Evolutionary conservation across 2,797 vertebrate species (phyloP).

Genomic region (Clamator glandarius): DNA sequence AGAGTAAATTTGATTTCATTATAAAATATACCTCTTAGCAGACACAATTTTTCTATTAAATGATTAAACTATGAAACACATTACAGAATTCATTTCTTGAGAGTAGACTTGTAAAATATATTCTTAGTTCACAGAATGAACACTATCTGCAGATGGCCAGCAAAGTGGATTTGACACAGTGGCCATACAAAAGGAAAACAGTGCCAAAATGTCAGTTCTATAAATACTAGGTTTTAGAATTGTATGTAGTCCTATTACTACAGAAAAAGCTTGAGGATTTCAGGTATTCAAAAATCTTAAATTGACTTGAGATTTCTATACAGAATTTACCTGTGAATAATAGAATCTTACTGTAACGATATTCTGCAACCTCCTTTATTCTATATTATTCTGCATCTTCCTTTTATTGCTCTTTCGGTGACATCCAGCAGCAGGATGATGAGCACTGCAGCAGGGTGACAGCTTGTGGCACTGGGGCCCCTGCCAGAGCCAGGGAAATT

Average conservation of each 20-base stretch:
- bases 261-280: background rate
- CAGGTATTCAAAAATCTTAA: background rate
- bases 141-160: background rate
- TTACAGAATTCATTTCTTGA: background rate
- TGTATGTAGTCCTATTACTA: background rate
- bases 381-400: background rate
- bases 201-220: background rate
- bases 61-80: background rate
- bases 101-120: conserved; percentile 2
- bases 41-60: background rate
- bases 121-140: conserved; percentile 3
- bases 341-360: background rate
- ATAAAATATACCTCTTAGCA: background rate
- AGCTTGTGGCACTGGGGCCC: too few species aligned
- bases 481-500: too few species aligned
- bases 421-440: too few species aligned
- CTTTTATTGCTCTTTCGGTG: background rate
- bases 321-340: background rate
- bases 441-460: too few species aligned
- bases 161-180: background rate
- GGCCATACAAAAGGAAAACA: background rate
- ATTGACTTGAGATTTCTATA: background rate
- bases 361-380: background rate
- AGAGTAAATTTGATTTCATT: background rate
- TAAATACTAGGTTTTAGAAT: background rate